These are phyloP conservation scores for Acyrthosiphon pisum DNA, from an alignment of 1,140 invertebrate genomes.

Conservation along the genomic window DNA sequence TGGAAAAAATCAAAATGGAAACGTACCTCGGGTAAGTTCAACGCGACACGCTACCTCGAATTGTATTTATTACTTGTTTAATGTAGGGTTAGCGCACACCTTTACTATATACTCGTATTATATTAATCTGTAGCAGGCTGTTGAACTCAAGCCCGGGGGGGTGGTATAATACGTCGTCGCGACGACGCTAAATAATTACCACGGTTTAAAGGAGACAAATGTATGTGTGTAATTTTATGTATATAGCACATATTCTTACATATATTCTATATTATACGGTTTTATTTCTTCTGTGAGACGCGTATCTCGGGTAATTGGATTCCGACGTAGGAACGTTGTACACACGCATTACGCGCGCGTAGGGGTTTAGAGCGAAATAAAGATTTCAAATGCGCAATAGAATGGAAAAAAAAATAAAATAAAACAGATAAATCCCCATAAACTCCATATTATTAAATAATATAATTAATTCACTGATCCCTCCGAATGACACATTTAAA, in stretches of 20 bases:
- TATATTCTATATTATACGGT: not conserved
- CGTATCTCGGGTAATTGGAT: not conserved
- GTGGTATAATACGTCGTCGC: not conserved
- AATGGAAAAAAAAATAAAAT: not conserved
- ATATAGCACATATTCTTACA: not conserved
- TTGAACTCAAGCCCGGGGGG: not conserved
- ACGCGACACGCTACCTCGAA: not conserved
- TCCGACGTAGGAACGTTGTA: not conserved
- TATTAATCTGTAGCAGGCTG: not conserved
- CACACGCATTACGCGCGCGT: not conserved
- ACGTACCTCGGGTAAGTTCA: not conserved
- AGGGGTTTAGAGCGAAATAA: not conserved
- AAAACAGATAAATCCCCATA: not conserved
- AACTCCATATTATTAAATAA: not conserved
- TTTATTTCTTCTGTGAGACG: not conserved
- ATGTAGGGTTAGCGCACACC: not conserved
- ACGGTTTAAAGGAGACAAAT: not conserved
- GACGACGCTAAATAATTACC: not conserved
- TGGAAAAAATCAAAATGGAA: not conserved
- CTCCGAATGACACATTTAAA: not conserved
- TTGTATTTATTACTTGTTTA: not conserved
- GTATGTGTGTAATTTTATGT: not conserved
- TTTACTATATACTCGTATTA: no score
- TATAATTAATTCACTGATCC: conserved; percentile 7
- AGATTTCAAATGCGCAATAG: not conserved